Conservation (phyloP, 2,888 invertebrate genomes). For the Ormia ochracea region DNA sequence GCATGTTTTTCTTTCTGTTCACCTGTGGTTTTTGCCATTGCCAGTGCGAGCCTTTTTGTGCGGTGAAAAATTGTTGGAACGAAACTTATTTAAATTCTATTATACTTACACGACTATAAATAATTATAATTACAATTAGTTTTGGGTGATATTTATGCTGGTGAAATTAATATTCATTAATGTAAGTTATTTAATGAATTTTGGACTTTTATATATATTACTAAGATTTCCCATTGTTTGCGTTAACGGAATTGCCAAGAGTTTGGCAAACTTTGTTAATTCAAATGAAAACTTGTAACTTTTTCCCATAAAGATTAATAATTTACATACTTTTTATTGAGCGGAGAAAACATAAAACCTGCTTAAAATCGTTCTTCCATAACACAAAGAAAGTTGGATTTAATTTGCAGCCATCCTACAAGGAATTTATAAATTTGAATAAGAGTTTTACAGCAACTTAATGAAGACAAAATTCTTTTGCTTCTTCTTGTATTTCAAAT, state of each 20-base stretch:
- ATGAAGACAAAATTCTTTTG: too few species aligned
- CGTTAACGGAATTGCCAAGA: neutral
- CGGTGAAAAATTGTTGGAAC: constrained; percentile 12
- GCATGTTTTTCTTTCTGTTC: neutral
- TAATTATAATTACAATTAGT: neutral
- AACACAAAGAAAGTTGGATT: too few species aligned
- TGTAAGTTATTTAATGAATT: constrained; percentile 4
- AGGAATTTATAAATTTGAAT: too few species aligned
- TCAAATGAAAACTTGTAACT: neutral
- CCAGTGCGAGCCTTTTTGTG: neutral
- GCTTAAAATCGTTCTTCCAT: too few species aligned
- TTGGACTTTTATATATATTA: neutral
- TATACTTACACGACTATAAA: neutral
- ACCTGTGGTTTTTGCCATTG: neutral
- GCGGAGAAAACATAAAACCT: too few species aligned
- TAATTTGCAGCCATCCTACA: too few species aligned
- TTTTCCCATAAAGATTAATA: neutral
- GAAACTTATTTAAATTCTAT: neutral
- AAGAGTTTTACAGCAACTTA: too few species aligned
- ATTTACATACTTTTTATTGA: too few species aligned
- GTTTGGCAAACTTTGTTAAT: neutral
- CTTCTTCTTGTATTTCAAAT: too few species aligned
- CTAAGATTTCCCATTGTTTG: neutral
- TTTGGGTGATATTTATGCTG: neutral
- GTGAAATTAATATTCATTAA: neutral